Conservation (phyloP, 2,797 vertebrate species). For the Sebastes alutus region DNA sequence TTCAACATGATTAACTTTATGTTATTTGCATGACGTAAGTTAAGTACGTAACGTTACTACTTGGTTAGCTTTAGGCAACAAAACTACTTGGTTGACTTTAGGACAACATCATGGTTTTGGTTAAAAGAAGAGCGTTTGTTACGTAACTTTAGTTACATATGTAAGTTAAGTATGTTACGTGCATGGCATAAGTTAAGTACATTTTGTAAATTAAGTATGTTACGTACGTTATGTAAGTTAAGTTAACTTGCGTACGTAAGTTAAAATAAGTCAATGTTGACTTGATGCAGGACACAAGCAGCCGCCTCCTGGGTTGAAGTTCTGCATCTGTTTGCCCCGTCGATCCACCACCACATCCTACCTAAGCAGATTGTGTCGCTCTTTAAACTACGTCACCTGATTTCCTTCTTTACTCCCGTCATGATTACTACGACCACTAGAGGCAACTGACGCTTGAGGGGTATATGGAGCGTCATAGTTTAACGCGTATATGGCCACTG, state of each 20-base stretch:
- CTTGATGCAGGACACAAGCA: not conserved
- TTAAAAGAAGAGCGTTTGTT: not conserved
- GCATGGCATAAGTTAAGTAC: not conserved
- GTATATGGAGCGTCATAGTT: not conserved
- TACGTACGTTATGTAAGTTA: not conserved
- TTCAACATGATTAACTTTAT: not conserved
- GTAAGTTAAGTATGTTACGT: not conserved
- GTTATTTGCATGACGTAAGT: not conserved
- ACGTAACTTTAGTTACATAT: not conserved
- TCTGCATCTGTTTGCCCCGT: not conserved
- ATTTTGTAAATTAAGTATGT: not conserved
- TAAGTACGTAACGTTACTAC: not conserved
- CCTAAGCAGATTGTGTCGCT: not conserved
- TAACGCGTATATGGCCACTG: not conserved
- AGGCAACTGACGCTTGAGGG: not conserved
- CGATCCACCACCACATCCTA: not conserved
- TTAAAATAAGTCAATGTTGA: not conserved
- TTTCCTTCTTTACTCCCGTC: not conserved
- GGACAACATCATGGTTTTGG: not conserved
- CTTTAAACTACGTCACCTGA: not conserved
- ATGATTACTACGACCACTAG: not conserved
- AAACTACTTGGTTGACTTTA: not conserved
- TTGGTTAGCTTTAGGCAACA: not conserved
- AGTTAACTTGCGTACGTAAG: not conserved
- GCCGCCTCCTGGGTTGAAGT: not conserved